Evolutionary conservation across 2,888 invertebrate species (phyloP).

Genomic region (Gymnocheta viridis): DNA sequence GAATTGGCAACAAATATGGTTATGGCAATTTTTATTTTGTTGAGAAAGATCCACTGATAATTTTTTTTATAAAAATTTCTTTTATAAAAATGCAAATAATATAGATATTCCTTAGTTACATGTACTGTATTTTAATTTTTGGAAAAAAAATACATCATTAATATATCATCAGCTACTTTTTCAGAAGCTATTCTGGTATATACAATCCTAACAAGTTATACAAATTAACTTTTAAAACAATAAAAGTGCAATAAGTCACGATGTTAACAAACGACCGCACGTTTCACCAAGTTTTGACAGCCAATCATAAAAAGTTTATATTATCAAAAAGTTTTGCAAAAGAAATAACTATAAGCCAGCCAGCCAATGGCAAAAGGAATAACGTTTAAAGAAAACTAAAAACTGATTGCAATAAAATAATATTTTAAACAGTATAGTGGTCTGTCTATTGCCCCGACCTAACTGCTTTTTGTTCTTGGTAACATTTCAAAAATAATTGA

Average conservation of each 20-base stretch:
- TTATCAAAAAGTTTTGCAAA: neutral
- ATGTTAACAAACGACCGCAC: neutral
- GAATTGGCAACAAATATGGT: too few relatives aligned
- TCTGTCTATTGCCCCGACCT: neutral
- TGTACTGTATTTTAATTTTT: too few relatives aligned
- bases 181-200: too few relatives aligned
- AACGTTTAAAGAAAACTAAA: neutral
- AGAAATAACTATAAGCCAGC: neutral
- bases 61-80: too few relatives aligned
- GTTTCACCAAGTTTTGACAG: neutral
- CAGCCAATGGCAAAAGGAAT: neutral
- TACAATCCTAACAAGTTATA: neutral
- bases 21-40: too few relatives aligned
- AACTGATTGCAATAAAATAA: neutral
- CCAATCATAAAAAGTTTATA: neutral
- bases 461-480: neutral
- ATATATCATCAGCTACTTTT: too few relatives aligned
- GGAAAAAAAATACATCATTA: too few relatives aligned
- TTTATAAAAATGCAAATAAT: too few relatives aligned
- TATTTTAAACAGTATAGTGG: neutral
- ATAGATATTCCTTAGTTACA: too few relatives aligned
- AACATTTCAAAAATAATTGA: slow-evolving; percentile 57
- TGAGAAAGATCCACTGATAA: too few relatives aligned
- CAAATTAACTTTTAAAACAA: neutral
- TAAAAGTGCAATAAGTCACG: neutral